Conservation (phyloP, 2,113 vertebrate species). For the Tachysurus vachellii region DNA sequence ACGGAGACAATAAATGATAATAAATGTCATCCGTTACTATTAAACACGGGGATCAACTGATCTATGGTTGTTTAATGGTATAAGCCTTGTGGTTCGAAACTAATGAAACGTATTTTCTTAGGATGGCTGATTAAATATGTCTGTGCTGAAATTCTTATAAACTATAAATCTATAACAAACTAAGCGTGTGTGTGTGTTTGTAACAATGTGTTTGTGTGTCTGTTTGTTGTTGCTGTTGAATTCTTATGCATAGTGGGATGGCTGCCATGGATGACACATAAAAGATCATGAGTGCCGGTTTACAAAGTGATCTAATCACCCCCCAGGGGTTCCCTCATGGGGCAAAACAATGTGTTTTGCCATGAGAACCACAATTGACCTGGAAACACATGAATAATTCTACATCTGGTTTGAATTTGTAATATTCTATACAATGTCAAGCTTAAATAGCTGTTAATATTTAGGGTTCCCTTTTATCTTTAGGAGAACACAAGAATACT, state of each 20-base stretch:
- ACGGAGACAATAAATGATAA: neutral
- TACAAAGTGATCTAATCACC: neutral
- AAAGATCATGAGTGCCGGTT: constrained; percentile 1
- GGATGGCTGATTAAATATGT: neutral
- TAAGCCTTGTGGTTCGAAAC: neutral
- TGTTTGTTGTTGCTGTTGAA: neutral
- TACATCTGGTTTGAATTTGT: neutral
- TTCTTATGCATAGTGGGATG: neutral
- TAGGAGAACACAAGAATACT: neutral
- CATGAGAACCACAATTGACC: neutral
- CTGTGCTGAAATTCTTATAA: neutral
- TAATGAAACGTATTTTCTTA: neutral
- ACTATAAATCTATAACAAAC: neutral
- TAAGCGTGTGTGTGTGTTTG: neutral
- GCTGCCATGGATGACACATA: constrained; percentile 24
- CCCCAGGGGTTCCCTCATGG: neutral
- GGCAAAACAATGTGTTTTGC: neutral
- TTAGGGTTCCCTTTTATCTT: neutral
- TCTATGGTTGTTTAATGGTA: neutral
- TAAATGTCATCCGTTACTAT: neutral
- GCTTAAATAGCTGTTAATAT: neutral
- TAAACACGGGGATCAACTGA: neutral
- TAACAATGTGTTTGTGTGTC: neutral
- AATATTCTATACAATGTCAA: neutral
- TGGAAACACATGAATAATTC: neutral